These are phyloP conservation scores for Theretra japonica DNA, from an alignment of 2,888 invertebrate species.

Conservation along the genomic window DNA sequence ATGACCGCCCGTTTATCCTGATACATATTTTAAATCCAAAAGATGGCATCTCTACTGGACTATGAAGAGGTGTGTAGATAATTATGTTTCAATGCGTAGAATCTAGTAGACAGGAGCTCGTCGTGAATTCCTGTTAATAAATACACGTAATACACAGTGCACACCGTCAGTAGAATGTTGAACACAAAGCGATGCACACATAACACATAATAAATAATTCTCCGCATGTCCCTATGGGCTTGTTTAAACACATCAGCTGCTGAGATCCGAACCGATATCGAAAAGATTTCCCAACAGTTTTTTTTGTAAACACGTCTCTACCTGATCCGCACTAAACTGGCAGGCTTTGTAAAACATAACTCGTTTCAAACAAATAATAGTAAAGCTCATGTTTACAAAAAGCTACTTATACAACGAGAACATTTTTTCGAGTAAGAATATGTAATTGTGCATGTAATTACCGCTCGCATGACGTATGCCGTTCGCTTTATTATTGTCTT, in stretches of 20 bases:
- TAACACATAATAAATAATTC: conserved; percentile 8
- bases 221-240: neutral
- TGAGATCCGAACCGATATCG: conserved; percentile 1
- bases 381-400: conserved; percentile 5
- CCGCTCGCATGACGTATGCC: neutral
- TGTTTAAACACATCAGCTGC: conserved; percentile 1
- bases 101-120: neutral
- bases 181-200: conserved; percentile 1
- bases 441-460: neutral
- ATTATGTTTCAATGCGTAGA: neutral
- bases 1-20: too few species aligned
- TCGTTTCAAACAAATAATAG: neutral
- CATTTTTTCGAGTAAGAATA: neutral
- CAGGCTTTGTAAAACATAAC: neutral
- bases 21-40: too few species aligned
- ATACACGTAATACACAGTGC: neutral
- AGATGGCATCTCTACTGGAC: neutral
- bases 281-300: neutral
- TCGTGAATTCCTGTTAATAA: neutral
- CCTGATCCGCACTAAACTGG: neutral
- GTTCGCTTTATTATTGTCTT: conserved; percentile 8
- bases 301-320: conserved; percentile 8
- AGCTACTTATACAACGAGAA: neutral
- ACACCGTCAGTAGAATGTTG: neutral
- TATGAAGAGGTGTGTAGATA: neutral